Base-by-base conservation (phyloP, 2,113 vertebrate species). In the Cyrtonyx montezumae region DNA sequence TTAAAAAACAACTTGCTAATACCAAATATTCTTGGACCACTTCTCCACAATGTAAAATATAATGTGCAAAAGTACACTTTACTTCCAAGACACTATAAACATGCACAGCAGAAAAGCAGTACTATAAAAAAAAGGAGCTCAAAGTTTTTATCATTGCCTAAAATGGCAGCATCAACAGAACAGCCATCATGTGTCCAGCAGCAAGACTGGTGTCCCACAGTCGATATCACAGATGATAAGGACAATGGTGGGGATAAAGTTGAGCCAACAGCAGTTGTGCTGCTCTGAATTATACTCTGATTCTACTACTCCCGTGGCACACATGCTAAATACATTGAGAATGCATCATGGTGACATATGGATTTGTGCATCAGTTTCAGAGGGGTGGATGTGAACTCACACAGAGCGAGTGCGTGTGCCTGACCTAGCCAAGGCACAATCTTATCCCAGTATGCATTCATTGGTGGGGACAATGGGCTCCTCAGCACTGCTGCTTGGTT, bases 11-110 rank as follows among this genome's bases (percentile, higher is more conserved):
- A 81, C 66, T 93, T 76, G 77, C 55, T 95, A 84, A 84, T 66
- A 95, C 43, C 74, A 88, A 90, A 91, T 75, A 81, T 18, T 92
- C 80, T 87, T 94, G 95, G 96, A 94, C 26, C 32, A 13, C 83
- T 90, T 79, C 46, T 86, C 73, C 26, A 20, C 69, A 58, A 71
- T 5, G 76, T 80, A 90, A 96, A 86, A 88, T 68, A 92, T 74
- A 68, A 91, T 8, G 46, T 91, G 91, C 65, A 90, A 91, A 80
- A 86, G 70, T 59, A 67, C 42, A 8, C 63, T 91, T 66, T 49
- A 43, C 68, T 93, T 95, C 90, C 94, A 95, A 90, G 82, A 75
- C 1, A 2, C 76, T 73, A 80, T 80, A 86, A 79, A 90, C 28
- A 63, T 8, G 42, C 94, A 51, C 28, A 53, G 68, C 51, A 93